Conservation (phyloP, 2,797 vertebrate genomes). For the Buphagus erythrorhynchus region DNA sequence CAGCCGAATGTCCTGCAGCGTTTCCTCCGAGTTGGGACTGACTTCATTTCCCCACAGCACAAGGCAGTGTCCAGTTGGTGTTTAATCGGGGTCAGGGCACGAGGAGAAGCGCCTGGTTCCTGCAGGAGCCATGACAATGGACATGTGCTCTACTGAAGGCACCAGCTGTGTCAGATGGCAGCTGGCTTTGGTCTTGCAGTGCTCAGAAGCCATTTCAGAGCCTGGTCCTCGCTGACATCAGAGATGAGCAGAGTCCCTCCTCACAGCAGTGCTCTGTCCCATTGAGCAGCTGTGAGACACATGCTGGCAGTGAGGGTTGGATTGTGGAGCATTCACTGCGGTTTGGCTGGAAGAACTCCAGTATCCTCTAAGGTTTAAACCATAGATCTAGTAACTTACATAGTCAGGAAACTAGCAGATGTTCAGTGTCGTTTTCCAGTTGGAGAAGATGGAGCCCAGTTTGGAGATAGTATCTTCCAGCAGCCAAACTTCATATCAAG, state of each 20-base stretch:
- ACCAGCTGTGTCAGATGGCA: background rate
- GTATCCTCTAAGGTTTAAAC: background rate
- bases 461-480: background rate
- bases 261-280: background rate
- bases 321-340: background rate
- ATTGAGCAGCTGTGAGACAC: background rate
- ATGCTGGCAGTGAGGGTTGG: background rate
- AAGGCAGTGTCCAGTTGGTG: rapidly evolving
- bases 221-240: background rate
- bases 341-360: background rate
- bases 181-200: background rate
- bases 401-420: background rate
- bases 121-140: background rate
- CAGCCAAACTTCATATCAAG: background rate
- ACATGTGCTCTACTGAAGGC: background rate
- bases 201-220: background rate
- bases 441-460: background rate
- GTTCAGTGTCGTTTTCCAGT: background rate
- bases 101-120: background rate
- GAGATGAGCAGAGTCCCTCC: background rate
- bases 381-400: background rate
- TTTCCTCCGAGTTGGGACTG: background rate
- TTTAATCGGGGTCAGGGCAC: background rate
- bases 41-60: background rate
- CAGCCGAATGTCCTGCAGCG: background rate